These are phyloP conservation scores for Drosophila nasuta DNA, from an alignment of 1,140 invertebrate genomes.

Conservation along the genomic window DNA sequence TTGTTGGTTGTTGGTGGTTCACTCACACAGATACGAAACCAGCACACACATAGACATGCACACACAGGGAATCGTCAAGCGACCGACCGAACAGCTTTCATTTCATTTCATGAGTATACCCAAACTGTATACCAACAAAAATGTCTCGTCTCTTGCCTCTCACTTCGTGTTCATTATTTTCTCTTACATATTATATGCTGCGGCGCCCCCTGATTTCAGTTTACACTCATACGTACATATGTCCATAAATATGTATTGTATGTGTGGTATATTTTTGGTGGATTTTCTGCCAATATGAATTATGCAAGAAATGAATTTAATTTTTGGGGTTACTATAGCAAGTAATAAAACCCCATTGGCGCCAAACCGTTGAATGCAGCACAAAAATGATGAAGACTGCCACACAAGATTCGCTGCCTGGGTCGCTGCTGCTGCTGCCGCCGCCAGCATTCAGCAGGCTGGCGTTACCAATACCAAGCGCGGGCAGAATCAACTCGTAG, in stretches of 20 bases:
- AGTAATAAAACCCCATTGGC: conserved; percentile 26
- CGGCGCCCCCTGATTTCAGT: not conserved
- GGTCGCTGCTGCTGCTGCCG: conserved; percentile 21
- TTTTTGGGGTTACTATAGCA: not conserved
- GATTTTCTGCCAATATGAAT: conserved; percentile 25
- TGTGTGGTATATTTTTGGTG: conserved; percentile 3
- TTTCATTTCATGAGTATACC: conserved; percentile 65
- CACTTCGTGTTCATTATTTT: not conserved
- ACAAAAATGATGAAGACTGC: conserved; percentile 35
- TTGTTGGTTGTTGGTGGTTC: conserved; percentile 41
- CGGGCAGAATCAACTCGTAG: conserved; percentile 56
- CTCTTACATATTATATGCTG: no score
- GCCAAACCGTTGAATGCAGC: conserved; percentile 37
- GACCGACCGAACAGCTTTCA: conserved; percentile 70
- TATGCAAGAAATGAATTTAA: conserved; percentile 22
- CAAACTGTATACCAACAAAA: conserved; percentile 41
- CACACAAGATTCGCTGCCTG: conserved; percentile 34
- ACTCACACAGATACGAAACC: conserved; percentile 37
- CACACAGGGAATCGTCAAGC: conserved; percentile 20
- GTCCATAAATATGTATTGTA: not conserved
- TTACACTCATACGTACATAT: conserved; percentile 11
- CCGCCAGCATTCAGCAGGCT: not conserved
- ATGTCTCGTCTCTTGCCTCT: conserved; percentile 32
- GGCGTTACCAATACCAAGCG: conserved; percentile 45
- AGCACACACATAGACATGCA: conserved; percentile 18